Conservation (phyloP, 2,888 invertebrate species). For the Microchrysa polita region DNA sequence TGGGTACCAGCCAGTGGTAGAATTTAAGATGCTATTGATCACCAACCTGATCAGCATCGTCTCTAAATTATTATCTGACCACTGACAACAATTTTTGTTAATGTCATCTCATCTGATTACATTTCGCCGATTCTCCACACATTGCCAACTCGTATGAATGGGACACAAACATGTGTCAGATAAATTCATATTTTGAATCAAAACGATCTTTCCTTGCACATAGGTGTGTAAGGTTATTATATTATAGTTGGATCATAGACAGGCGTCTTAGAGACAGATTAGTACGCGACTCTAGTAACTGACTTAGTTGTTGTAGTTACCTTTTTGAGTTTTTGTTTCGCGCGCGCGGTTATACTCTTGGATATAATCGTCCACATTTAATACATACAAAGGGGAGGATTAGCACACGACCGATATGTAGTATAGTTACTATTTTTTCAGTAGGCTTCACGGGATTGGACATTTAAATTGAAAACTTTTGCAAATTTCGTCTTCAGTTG, state of each 20-base stretch:
- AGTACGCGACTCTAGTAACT: constrained; percentile 1
- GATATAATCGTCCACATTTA: background rate
- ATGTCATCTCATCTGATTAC: constrained; percentile 15
- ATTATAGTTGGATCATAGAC: constrained; percentile 17
- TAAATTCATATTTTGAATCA: background rate
- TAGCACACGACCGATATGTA: constrained; percentile 36
- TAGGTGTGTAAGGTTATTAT: constrained; percentile 32
- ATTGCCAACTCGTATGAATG: constrained; percentile 1
- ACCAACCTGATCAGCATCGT: background rate
- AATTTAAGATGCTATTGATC: constrained; percentile 9
- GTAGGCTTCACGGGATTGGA: constrained; percentile 36
- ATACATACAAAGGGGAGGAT: constrained; percentile 19
- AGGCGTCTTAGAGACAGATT: background rate
- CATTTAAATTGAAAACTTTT: constrained; percentile 64
- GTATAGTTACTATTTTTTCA: too few species aligned
- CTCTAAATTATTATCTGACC: background rate
- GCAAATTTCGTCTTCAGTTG: constrained; percentile 64
- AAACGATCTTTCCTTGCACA: constrained; percentile 26
- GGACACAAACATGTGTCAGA: background rate
- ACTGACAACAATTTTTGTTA: constrained; percentile 22
- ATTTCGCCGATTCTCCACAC: constrained; percentile 9
- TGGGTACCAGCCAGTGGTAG: constrained; percentile 16
- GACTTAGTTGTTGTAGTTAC: constrained; percentile 4
- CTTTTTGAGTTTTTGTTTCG: too few species aligned
- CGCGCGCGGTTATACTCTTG: background rate